Evolutionary conservation across 1,140 invertebrate genomes (phyloP).

Genomic region (Psix sp.): DNA sequence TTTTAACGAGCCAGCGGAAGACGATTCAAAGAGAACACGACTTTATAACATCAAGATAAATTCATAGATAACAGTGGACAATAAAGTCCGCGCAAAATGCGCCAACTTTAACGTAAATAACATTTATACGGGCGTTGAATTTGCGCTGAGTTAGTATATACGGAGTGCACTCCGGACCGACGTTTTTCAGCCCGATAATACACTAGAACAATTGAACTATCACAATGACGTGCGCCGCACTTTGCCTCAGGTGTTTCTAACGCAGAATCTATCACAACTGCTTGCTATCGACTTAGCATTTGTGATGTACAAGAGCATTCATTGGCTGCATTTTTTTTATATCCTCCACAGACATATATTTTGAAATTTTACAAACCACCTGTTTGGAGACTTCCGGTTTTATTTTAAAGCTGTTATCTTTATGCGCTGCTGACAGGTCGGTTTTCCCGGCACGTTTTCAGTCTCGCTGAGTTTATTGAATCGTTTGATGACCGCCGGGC

Average conservation of each 20-base stretch:
- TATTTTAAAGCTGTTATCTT: too few species aligned
- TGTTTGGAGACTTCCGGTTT: slow-evolving; percentile 45
- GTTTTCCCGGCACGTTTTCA: too few species aligned
- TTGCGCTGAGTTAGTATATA: slow-evolving; percentile 43
- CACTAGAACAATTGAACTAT: slow-evolving; percentile 54
- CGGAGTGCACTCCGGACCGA: slow-evolving; percentile 16
- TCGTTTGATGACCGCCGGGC: slow-evolving; percentile 20
- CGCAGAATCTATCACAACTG: slow-evolving; percentile 27
- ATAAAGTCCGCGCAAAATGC: slow-evolving; percentile 22
- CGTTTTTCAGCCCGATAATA: slow-evolving; percentile 51
- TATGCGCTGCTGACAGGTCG: too few species aligned
- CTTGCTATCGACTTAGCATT: slow-evolving; percentile 23
- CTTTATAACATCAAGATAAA: too few species aligned
- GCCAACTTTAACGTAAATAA: slow-evolving; percentile 33
- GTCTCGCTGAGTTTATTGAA: slow-evolving; percentile 11
- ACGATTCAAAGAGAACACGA: background rate
- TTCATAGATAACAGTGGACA: slow-evolving; percentile 8
- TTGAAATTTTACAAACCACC: slow-evolving; percentile 18
- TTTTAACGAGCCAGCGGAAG: too few species aligned
- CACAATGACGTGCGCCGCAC: slow-evolving; percentile 30
- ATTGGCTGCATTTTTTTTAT: too few species aligned
- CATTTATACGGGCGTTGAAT: slow-evolving; percentile 26
- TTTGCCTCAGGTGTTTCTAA: slow-evolving; percentile 40
- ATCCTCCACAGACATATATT: too few species aligned
- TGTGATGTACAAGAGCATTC: slow-evolving; percentile 22